phyloP scores from a whole-genome alignment of 2,113 vertebrate species.

The Corydoras sp. region DNA sequence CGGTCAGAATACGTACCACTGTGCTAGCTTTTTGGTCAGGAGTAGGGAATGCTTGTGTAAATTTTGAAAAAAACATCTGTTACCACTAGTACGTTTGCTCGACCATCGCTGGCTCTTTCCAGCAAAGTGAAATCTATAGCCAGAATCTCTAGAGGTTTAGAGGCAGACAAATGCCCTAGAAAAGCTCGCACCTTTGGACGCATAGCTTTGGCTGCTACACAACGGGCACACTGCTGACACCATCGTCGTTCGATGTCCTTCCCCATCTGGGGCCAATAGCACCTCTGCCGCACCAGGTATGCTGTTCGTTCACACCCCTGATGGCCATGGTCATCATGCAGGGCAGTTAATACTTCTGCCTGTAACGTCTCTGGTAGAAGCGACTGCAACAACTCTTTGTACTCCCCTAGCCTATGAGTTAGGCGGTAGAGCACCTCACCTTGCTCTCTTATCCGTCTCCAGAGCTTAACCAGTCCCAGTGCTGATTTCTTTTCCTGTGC shows the following conservation, averaged over 20 bases:
- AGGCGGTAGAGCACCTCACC: not conserved
- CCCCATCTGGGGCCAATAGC: too few species aligned
- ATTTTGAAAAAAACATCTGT: not conserved
- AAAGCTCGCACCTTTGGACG: not conserved
- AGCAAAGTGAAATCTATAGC: not conserved
- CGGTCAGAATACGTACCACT: not conserved
- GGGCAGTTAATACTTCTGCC: not conserved
- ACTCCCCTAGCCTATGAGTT: not conserved
- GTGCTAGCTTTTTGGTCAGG: too few species aligned
- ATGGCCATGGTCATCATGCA: conserved; percentile 11
- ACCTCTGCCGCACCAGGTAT: too few species aligned
- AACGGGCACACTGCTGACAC: conserved; percentile 5
- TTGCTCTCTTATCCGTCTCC: too few species aligned
- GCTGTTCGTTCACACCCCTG: too few species aligned
- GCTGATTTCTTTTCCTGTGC: not conserved
- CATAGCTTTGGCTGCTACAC: not conserved
- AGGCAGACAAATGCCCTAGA: too few species aligned
- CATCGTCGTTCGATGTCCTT: conserved; percentile 18
- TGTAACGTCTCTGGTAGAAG: not conserved
- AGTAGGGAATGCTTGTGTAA: too few species aligned
- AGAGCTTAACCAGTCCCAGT: not conserved
- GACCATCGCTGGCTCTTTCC: not conserved
- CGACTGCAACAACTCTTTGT: not conserved
- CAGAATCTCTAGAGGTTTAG: too few species aligned
- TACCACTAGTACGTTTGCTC: not conserved